Evolutionary conservation across 2,113 vertebrate species (phyloP), one percentile per base, ranked within the genome.

Genomic region (Choloepus hoffmanni): DNA sequence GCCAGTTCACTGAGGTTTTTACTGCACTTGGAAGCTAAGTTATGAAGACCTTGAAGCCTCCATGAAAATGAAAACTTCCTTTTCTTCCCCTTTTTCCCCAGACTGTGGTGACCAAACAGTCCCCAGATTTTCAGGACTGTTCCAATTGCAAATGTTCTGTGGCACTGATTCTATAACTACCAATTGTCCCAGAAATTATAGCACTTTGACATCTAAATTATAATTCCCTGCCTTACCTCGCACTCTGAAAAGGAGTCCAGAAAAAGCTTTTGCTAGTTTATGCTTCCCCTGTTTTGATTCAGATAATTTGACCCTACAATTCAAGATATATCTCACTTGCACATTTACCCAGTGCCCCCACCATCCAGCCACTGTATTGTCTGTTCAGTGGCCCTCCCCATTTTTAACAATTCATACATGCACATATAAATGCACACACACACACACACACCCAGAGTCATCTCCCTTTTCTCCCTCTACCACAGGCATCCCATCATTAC

Each of bases 41-140:
- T 97, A 89, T 89, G 89, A 96, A 98, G 96, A 95, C 92, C 96
- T 92, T 94, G 93, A 94, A 89, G 86, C 63, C 95, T 92, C 91
- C 65, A 77, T 33, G 72, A 84, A 96, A 97, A 95, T 77, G 95
- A 95, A 97, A 94, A 94, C 86, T 97, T 97, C 96, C 97, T 93
- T 65, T 96, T 48, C 62, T 89, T 53, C 50, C 70, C 65, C 63
- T 83, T 73, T 58, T 77, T 78, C 79, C 55, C 55, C 73, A 53
- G 91, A 90, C n/a, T 14, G 67, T 55, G 89, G 36, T 70, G 81
- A 48, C 94, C 95, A 90, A 73, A 40, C 72, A 14, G 8, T 19
- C 28, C 33, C 72, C 18, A 1, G 58, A 40, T 43, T 2, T 13
- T 24, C 43, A 76, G 45, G 74, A 7, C 40, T 3, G 2, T 55